These are phyloP conservation scores for Cossypha niveicapilla DNA, from an alignment of 2,797 vertebrate species.

Conservation along the genomic window DNA sequence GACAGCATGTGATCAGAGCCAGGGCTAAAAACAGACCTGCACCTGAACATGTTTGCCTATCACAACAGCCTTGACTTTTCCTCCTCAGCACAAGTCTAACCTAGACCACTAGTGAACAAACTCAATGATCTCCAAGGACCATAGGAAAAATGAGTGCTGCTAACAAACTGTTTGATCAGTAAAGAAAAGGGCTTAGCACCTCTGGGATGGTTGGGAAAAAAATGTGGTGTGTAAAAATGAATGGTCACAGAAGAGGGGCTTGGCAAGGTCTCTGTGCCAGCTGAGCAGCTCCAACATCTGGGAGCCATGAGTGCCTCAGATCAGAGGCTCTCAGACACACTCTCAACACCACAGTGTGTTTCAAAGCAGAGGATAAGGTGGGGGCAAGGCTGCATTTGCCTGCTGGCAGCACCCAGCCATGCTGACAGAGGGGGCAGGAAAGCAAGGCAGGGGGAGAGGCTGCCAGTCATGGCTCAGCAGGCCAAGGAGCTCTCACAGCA, in stretches of 20 bases:
- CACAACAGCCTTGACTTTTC: not conserved
- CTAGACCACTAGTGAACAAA: not conserved
- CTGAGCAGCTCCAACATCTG: conserved; percentile 21
- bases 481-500: not conserved
- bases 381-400: not conserved
- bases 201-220: not conserved
- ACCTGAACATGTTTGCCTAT: not conserved
- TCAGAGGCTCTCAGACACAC: not conserved
- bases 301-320: conserved; percentile 6
- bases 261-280: not conserved
- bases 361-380: not conserved
- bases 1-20: not conserved
- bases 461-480: not conserved
- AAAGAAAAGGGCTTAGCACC: not conserved
- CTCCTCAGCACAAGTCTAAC: not conserved
- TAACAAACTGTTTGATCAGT: not conserved
- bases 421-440: not conserved
- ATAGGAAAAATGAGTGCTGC: not conserved
- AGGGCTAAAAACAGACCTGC: not conserved
- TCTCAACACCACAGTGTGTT: not conserved
- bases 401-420: not conserved
- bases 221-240: conserved; percentile 9
- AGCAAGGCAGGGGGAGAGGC: not conserved
- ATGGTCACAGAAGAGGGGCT: not conserved
- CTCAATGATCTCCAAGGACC: not conserved